Conservation (phyloP, 2,113 vertebrate species). For the Marmota flaviventris region DNA sequence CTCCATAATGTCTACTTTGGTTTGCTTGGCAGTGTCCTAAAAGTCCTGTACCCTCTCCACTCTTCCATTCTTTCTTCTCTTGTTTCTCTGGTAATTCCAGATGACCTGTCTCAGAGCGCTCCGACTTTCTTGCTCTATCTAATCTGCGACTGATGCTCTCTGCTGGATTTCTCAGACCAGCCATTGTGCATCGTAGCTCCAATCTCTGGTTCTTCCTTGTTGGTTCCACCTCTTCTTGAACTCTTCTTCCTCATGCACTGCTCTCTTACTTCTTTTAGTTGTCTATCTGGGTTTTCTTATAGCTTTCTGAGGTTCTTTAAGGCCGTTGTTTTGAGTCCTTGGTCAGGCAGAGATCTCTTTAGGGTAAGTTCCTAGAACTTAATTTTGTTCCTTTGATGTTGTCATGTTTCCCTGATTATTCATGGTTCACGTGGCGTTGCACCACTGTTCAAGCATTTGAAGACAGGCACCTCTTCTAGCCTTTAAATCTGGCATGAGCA, state of each 20-base stretch:
- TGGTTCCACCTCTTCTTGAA: background rate
- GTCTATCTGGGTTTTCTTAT: background rate
- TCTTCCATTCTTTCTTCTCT: background rate
- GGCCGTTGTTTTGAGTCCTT: background rate
- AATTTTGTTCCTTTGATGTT: background rate
- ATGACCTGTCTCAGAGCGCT: background rate
- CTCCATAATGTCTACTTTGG: background rate
- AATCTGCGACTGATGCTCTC: background rate
- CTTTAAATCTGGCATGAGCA: background rate
- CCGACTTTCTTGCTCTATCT: background rate
- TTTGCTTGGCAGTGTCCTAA: background rate
- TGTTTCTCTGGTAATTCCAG: background rate
- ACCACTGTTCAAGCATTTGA: background rate
- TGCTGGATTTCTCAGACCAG: background rate
- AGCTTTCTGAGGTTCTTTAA: background rate
- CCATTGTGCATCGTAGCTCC: background rate
- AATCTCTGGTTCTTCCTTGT: too few relatives aligned
- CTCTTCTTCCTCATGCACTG: background rate
- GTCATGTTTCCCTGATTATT: background rate
- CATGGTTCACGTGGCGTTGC: rapidly evolving
- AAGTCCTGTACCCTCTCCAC: background rate
- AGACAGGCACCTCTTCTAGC: background rate
- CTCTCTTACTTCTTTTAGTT: background rate
- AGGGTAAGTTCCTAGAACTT: background rate
- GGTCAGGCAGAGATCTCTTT: background rate